Evolutionary conservation across 1,140 invertebrate genomes (phyloP).

Genomic region (Ladona fulva): DNA sequence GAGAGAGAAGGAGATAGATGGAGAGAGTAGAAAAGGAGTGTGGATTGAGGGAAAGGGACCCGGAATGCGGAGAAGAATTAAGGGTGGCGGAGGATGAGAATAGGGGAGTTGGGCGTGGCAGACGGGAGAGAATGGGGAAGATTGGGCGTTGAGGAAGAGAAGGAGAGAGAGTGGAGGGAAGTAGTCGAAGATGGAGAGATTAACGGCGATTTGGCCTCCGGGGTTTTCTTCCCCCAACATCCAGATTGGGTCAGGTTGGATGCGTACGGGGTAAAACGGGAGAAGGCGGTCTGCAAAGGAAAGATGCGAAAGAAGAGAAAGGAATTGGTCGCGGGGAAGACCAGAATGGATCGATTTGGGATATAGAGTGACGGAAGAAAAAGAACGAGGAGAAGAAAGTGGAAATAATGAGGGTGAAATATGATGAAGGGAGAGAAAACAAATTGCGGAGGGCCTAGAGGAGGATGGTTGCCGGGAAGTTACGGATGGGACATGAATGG

Average conservation of each 20-base stretch:
- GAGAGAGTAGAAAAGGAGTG: neutral
- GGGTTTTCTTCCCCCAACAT: neutral
- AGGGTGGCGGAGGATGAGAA: neutral
- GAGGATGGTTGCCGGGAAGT: too few species aligned
- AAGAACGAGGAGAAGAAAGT: slow-evolving; percentile 12
- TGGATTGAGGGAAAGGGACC: neutral
- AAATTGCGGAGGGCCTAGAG: too few species aligned
- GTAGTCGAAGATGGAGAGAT: neutral
- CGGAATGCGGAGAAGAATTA: neutral
- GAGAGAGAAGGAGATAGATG: neutral
- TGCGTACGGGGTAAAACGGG: neutral
- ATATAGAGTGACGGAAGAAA: too few species aligned
- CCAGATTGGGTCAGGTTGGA: neutral
- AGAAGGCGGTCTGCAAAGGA: neutral
- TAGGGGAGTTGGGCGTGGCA: neutral
- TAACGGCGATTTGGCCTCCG: neutral
- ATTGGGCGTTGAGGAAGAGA: slow-evolving; percentile 30
- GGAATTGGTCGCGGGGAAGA: neutral
- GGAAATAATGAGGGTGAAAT: neutral
- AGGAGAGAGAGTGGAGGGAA: slow-evolving; percentile 13
- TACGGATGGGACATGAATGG: too few species aligned
- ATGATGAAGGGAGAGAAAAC: neutral
- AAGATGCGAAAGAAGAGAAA: neutral
- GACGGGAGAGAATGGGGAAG: neutral
- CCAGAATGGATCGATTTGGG: neutral